Evolutionary conservation across 2,113 vertebrate genomes (phyloP).

Genomic region (Phylloscopus trochiloides): DNA sequence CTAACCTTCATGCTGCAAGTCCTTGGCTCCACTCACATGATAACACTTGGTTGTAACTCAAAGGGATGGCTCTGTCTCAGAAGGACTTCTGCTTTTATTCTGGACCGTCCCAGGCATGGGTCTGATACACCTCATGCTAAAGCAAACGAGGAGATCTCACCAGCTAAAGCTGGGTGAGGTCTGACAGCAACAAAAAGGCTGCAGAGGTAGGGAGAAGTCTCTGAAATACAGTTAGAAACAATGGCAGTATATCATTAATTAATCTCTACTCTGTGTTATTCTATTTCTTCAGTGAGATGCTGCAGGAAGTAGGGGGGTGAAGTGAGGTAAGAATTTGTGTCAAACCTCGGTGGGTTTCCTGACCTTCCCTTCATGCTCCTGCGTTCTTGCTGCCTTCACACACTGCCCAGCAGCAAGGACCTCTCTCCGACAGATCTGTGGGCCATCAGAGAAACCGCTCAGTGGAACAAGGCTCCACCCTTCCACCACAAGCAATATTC

Average conservation of each 20-base stretch:
- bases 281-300: background rate
- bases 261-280: background rate
- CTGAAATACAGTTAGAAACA: background rate
- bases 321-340: background rate
- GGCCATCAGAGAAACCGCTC: background rate
- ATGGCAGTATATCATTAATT: background rate
- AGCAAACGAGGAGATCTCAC: background rate
- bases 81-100: background rate
- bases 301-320: background rate
- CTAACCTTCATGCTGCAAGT: background rate
- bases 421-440: fast-evolving
- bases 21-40: background rate
- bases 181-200: background rate
- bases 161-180: background rate
- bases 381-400: background rate
- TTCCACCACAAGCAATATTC: background rate
- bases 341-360: background rate
- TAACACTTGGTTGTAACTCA: background rate
- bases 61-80: background rate
- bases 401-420: background rate
- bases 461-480: background rate
- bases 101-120: fast-evolving
- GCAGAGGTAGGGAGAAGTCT: slow-evolving; percentile 2
- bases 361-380: background rate
- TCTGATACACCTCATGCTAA: background rate